These are phyloP conservation scores for Asbolus verrucosus DNA, from an alignment of 1,140 invertebrate species.

Conservation along the genomic window DNA sequence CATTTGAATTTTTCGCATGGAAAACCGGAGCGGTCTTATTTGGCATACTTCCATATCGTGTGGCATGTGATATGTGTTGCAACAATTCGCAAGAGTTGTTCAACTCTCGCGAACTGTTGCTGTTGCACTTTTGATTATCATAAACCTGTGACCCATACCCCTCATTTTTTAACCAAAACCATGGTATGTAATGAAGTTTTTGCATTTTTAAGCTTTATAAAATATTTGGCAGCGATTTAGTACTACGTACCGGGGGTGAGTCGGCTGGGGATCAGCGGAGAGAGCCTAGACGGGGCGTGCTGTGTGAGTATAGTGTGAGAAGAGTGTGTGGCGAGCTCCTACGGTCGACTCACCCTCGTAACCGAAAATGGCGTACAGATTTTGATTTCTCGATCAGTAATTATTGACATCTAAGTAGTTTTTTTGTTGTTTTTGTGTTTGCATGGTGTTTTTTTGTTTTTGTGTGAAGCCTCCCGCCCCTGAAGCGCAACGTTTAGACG, in stretches of 20 bases:
- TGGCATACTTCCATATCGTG: background rate
- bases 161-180: background rate
- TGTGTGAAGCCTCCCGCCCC: conserved; percentile 75
- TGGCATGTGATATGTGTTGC: conserved; percentile 3
- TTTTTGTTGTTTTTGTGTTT: conserved; percentile 64
- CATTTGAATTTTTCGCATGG: too few species aligned
- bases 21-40: conserved; percentile 14
- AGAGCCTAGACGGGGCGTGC: too few species aligned
- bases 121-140: conserved; percentile 11
- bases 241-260: too few species aligned
- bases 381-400: conserved; percentile 46
- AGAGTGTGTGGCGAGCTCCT: too few species aligned
- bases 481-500: conserved; percentile 86
- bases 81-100: background rate
- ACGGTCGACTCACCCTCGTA: too few species aligned
- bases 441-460: conserved; percentile 64
- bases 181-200: background rate
- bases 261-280: too few species aligned
- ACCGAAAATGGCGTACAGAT: conserved; percentile 6
- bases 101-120: too few species aligned
- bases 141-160: too few species aligned
- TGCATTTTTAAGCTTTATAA: background rate
- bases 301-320: too few species aligned
- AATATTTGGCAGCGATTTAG: background rate
- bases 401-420: too few species aligned